Evolutionary conservation across 2,797 vertebrate genomes (phyloP), one percentile per base, ranked within the genome.

Genomic region (Falco peregrinus): DNA sequence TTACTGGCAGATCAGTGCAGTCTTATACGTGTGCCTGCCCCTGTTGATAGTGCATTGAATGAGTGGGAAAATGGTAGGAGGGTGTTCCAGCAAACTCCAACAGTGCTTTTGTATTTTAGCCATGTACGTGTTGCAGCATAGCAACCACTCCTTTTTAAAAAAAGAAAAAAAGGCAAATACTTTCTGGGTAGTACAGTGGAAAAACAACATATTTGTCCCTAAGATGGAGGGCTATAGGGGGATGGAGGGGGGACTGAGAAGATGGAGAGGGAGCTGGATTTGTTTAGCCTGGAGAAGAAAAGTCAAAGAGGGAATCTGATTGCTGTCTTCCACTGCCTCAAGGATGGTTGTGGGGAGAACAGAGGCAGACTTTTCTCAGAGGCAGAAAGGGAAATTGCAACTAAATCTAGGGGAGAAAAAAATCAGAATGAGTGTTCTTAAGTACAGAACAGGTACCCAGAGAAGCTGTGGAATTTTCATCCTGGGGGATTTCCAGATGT

Each of bases 351-450:
- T 35, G 7, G 70, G 45, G 50, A 67, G 43, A 70, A 48, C 5
- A 86, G 33, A 89, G 39, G 26, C 26, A 64, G 39, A 19, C 22
- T 76, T 53, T 64, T 54, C 45, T 75, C n/a, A 60, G 61, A 79
- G 19, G 15, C 70, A 84, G 45, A 24, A 56, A n/a, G 25, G 28
- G n/a, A 84, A 84, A 60, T 41, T 20, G 7, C 74, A 35, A n/a
- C 24, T 70, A 59, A 61, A 39, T 69, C 28, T 26, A 5, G 5
- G 13, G 7, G 12, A 2, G 1, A 0, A 0, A 2, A 5, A 9
- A 48, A 37, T 76, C 28, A 65, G 31, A 61, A 47, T 53, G 11
- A 65, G 39, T 1, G 5, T 67, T 93, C n/a, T 53, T 57, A 68
- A n/a, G 11, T 61, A 57, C 0, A 0, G 51, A 86, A 59, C 4